phyloP scores from a whole-genome alignment of 2,113 vertebrate genomes.

The Nansenia antarctica region DNA sequence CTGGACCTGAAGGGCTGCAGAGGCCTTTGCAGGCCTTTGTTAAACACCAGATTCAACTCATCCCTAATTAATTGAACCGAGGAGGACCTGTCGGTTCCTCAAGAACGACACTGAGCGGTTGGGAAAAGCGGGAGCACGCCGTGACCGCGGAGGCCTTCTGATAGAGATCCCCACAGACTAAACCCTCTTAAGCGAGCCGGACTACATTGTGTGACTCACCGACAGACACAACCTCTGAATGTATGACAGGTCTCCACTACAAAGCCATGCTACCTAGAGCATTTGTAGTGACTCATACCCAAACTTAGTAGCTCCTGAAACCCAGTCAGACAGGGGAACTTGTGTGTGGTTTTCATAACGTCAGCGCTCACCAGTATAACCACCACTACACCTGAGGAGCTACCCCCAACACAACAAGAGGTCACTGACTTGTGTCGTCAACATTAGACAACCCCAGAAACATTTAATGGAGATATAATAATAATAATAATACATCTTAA shows the following conservation, averaged over 20 bases:
- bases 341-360: slow-evolving; percentile 66
- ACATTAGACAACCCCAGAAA: not conserved
- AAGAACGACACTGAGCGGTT: not conserved
- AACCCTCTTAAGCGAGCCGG: not conserved
- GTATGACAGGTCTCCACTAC: slow-evolving; percentile 47
- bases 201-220: not conserved
- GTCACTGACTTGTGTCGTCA: slow-evolving; percentile 19
- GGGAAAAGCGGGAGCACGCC: not conserved
- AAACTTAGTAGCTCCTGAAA: slow-evolving; percentile 73
- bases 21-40: not conserved
- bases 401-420: slow-evolving; percentile 43
- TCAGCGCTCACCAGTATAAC: slow-evolving; percentile 36
- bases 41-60: not conserved
- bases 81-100: too few species aligned
- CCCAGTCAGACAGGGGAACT: slow-evolving; percentile 58
- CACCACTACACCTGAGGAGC: slow-evolving; percentile 35
- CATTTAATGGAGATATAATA: too few species aligned
- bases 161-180: not conserved
- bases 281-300: slow-evolving; percentile 62
- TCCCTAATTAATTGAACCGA: too few species aligned
- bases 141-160: not conserved
- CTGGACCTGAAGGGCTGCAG: not conserved
- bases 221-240: slow-evolving; percentile 1
- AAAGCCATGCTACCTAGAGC: slow-evolving; percentile 59
- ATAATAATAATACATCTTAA: too few species aligned